Percentiles rank a stretch among this genome's conserved stretches.
Conservation (phyloP, 2,113 vertebrate species). For the Elgaria multicarinata region DNA sequence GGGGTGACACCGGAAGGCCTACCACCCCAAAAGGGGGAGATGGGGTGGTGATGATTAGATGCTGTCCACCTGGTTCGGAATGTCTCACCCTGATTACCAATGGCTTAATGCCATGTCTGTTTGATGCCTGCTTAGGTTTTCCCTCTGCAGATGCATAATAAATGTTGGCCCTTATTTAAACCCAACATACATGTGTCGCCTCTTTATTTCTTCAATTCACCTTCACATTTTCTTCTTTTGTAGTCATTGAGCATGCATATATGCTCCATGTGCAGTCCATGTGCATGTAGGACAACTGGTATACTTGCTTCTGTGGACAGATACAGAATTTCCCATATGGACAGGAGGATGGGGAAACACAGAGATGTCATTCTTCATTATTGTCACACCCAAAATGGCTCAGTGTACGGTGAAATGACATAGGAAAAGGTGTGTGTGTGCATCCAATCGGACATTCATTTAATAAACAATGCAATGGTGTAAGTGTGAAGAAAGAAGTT, state of each 20-base stretch:
- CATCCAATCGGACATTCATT: not conserved
- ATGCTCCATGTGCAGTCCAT: not conserved
- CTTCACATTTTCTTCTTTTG: not conserved
- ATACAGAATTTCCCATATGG: not conserved
- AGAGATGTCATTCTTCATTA: not conserved
- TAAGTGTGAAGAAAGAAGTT: not conserved
- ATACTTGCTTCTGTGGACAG: not conserved
- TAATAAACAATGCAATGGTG: not conserved
- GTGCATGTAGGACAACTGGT: not conserved
- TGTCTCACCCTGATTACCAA: too few relatives aligned
- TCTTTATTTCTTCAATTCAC: not conserved
- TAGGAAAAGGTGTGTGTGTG: not conserved
- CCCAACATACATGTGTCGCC: too few relatives aligned
- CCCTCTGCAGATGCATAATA: too few relatives aligned
- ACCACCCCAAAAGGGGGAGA: too few relatives aligned
- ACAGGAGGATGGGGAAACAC: not conserved
- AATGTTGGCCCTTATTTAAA: too few relatives aligned
- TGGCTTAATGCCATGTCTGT: too few relatives aligned
- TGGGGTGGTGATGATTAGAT: too few relatives aligned
- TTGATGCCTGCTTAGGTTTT: too few relatives aligned
- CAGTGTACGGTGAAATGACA: not conserved
- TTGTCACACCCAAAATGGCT: not conserved
- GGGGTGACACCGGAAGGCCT: too few relatives aligned
- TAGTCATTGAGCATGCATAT: not conserved
- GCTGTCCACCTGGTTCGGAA: too few relatives aligned